Percentiles rank a stretch among this genome's conserved stretches.
Evolutionary conservation across 2,797 vertebrate species (phyloP).

Genomic region (Limosa lapponica): DNA sequence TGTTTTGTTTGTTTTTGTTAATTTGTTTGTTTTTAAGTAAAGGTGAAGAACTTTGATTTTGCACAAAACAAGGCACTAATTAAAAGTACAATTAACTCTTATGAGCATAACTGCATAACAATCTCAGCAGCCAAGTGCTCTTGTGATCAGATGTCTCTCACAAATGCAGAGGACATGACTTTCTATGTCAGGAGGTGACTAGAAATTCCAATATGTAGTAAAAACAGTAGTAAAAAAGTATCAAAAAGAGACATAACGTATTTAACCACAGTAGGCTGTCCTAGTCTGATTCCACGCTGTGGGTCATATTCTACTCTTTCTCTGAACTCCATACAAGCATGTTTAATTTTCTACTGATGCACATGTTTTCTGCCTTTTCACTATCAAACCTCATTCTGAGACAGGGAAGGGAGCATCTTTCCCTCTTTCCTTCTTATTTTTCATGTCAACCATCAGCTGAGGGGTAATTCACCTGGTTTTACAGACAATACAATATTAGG

Average conservation of each 20-base stretch:
- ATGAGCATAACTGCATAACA: neutral
- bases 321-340: neutral
- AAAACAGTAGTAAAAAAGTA: neutral
- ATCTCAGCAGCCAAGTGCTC: neutral
- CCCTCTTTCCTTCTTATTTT: neutral
- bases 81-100: neutral
- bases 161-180: neutral
- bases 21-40: neutral
- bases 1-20: too few relatives aligned
- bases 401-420: neutral
- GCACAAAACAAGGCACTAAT: neutral
- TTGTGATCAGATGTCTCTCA: neutral
- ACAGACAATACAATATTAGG: neutral
- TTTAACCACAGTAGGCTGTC: neutral
- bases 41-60: neutral
- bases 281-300: neutral
- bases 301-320: neutral
- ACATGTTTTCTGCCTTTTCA: neutral
- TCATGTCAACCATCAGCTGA: neutral
- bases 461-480: neutral
- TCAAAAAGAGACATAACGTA: neutral
- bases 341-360: neutral
- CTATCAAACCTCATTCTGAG: neutral
- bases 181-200: neutral
- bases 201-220: neutral